phyloP scores from a whole-genome alignment of 2,888 invertebrate species.

The Melipona bicolor region DNA sequence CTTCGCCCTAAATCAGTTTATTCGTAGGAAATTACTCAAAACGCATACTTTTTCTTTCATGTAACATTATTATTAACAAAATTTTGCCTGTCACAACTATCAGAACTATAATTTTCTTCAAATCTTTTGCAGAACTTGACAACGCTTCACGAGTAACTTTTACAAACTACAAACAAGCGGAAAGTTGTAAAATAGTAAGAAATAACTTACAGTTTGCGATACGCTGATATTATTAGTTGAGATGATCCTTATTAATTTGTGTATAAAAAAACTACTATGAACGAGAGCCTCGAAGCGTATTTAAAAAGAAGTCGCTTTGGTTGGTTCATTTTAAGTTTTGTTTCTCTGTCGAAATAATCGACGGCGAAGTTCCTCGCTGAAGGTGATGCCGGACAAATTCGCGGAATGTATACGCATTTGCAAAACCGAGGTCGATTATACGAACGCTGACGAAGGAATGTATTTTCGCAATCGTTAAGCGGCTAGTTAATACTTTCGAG shows the following conservation, averaged over 20 bases:
- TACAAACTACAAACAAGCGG: too few species aligned
- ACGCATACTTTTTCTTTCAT: neutral
- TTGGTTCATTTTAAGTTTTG: neutral
- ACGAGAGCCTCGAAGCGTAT: neutral
- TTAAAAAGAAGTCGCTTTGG: neutral
- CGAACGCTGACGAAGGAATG: slow-evolving; percentile 28
- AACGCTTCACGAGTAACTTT: too few species aligned
- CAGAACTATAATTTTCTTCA: too few species aligned
- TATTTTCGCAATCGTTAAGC: slow-evolving; percentile 24
- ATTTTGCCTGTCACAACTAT: neutral
- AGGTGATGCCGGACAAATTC: neutral
- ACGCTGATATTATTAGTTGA: neutral
- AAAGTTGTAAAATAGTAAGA: neutral
- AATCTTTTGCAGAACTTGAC: too few species aligned
- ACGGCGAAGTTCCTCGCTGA: neutral
- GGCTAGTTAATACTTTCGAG: slow-evolving; percentile 16
- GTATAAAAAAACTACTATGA: too few species aligned
- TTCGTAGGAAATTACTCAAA: neutral
- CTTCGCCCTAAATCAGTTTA: slow-evolving; percentile 2
- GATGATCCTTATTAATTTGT: too few species aligned
- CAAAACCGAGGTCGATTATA: slow-evolving; percentile 7
- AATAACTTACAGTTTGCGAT: neutral
- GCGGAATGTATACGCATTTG: neutral
- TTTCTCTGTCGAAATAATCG: neutral
- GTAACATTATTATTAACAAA: neutral